These are phyloP conservation scores for Paracentrotus lividus DNA, from an alignment of 53 echinoderm and acorn worm species.

Conservation along the genomic window DNA sequence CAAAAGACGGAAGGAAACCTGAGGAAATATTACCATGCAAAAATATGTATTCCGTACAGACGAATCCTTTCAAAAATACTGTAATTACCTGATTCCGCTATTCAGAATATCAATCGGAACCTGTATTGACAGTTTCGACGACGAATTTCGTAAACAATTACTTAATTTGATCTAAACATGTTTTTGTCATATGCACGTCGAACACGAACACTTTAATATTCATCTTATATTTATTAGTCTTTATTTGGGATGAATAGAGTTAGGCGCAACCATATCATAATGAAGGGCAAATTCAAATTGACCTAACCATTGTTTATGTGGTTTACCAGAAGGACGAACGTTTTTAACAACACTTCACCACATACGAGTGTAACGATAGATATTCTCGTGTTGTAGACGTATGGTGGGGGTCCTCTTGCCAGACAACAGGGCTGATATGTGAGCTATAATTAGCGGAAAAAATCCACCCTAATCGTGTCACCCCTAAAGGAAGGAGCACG, in stretches of 20 bases:
- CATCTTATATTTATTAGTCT: not conserved
- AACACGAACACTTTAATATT: not conserved
- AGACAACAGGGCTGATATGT: too few relatives aligned
- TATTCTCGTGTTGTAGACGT: too few relatives aligned
- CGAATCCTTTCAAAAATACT: conserved; percentile 12
- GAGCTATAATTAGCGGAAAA: too few relatives aligned
- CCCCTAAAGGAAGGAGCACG: not conserved
- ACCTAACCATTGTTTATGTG: too few relatives aligned
- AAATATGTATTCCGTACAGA: conserved; percentile 36
- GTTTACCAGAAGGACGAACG: not conserved
- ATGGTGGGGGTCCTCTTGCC: too few relatives aligned
- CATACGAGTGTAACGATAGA: too few relatives aligned
- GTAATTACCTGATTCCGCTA: conserved; percentile 16
- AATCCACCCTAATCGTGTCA: too few relatives aligned
- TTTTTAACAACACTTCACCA: too few relatives aligned
- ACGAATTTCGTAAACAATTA: not conserved
- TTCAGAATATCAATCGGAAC: not conserved
- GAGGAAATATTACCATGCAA: conserved; percentile 47
- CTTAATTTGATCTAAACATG: not conserved
- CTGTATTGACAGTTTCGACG: not conserved
- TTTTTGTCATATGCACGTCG: too few relatives aligned
- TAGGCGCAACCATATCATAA: too few relatives aligned
- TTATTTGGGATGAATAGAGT: too few relatives aligned
- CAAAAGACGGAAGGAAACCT: conserved; percentile 52
- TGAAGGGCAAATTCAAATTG: too few relatives aligned